Evolutionary conservation across 2,797 vertebrate genomes (phyloP), one percentile per base, ranked within the genome.

Genomic region (Diglossa cyanea): DNA sequence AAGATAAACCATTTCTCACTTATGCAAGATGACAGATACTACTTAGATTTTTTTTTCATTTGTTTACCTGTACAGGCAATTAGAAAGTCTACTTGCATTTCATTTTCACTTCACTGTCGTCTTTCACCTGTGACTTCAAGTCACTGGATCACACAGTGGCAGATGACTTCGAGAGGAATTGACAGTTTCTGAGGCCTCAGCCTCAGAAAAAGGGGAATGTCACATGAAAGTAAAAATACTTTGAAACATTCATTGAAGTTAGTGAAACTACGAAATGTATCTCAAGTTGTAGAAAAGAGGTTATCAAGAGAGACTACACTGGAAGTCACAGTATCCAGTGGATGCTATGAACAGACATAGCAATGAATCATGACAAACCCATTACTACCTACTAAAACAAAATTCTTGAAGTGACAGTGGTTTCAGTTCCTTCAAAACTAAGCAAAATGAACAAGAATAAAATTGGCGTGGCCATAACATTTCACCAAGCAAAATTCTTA

Each of bases 361-460:
- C 40, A 71, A 74, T 45, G 30, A 71, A 93, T 88, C 42, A 53
- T 6, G 62, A 72, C 24, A 91, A 92, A 90, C 5, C 11, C 54
- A 77, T 31, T 65, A 71, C n/a, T 18, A 63, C 54, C 18, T 72
- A 44, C 44, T 75, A 37, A 48, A 70, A 58, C 20, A 86, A 35
- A 88, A 84, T 62, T 84, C 51, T 90, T 66, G 47, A 90, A 65
- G 7, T 80, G 72, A 81, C 31, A 75, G 21, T 71, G 51, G 25
- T 33, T 93, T 88, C 0, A 1, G 23, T 72, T 86, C 58, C 63
- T 72, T 90, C 63, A 83, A 85, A 96, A 82, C 45, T 48, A 67
- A 70, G 79, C 31, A 93, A 91, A 94, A 95, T n/a, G 14, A 90
- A 81, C 47, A 77, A 53, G 61, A 95, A 93, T 68, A 94, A 86